A percentile compares a stretch with the other conserved stretches of the same genome.
Conservation (phyloP, 30 jellyfish, hydroid and myxozoan genomes). For the Hydra vulgaris region DNA sequence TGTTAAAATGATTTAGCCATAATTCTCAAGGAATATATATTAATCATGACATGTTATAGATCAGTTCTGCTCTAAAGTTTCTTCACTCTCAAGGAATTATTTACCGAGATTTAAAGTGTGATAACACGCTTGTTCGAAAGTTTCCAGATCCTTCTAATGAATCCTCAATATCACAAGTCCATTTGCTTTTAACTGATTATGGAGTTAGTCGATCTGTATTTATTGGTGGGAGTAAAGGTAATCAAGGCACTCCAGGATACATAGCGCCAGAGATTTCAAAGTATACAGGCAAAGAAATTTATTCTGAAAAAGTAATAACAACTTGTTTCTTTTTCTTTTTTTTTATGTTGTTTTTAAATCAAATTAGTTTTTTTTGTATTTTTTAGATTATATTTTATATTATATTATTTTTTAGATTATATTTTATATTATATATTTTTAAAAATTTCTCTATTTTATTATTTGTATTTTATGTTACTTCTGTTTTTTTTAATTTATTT, state of each 20-base stretch:
- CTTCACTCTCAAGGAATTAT: slow-evolving; percentile 68
- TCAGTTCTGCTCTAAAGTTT: slow-evolving; percentile 58
- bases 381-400: too few relatives aligned
- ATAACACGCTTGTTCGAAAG: slow-evolving; percentile 70
- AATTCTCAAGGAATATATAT: too few relatives aligned
- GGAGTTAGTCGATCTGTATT: slow-evolving; percentile 89
- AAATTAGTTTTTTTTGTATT: too few relatives aligned
- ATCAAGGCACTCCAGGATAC: slow-evolving; percentile 75
- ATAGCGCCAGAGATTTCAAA: slow-evolving; percentile 90
- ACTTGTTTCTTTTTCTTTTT: not conserved
- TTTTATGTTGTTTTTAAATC: too few relatives aligned
- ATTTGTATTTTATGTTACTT: too few relatives aligned
- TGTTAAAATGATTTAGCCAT: too few relatives aligned
- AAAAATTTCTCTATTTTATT: too few relatives aligned
- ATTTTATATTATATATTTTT: too few relatives aligned
- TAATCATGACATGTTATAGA: too few relatives aligned
- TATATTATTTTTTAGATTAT: too few relatives aligned
- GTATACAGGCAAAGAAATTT: slow-evolving; percentile 73
- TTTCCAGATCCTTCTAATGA: slow-evolving; percentile 77
- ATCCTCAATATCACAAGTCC: slow-evolving; percentile 11
- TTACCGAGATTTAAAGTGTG: slow-evolving; percentile 88
- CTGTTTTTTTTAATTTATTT: too few relatives aligned
- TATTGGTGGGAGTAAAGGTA: slow-evolving; percentile 72
- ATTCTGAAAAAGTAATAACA: slow-evolving; percentile 62
- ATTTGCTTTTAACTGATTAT: slow-evolving; percentile 69